Evolutionary conservation across 2,113 vertebrate species (phyloP), one percentile per base, ranked within the genome.

Genomic region (Heptranchias perlo): DNA sequence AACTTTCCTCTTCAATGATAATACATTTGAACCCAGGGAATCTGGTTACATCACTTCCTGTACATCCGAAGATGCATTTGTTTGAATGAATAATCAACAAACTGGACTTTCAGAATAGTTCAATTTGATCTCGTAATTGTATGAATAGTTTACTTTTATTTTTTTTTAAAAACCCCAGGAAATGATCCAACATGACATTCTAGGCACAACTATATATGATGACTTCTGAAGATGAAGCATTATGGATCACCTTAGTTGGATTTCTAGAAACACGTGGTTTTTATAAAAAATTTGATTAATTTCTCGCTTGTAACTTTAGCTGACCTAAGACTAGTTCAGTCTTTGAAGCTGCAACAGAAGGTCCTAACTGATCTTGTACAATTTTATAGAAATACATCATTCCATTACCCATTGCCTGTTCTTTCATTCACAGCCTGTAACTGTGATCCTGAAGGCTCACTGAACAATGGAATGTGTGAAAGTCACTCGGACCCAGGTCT

Each of bases 381-480:
- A 96, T 6, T 49, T 39, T 44, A 91, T 84, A 94, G 49, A 96
- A 94, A 47, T 67, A 65, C 65, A 16, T 16, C 47, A 35, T 25
- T 52, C 8, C 52, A 4, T 31, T 54, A 92, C n/a, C 94, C 87
- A 62, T 96, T n/a, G 58, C 18, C 5, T 52, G 96, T n/a, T 44
- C 89, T 96, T 2, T 96, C 52, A 87, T 95, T 47, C 93, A 28
- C 96, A 99, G 99, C 98, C 0, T 99, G 98, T 96, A 96, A 96
- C 93, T 99, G 99, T 87, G 96, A 98, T 96, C 97, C 97, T 0
- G 97, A 96, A 0, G 98, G 98, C 0, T 97, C 98, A 0, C 0
- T 97, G 58, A 97, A 96, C 0, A 96, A 94, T 0, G 98, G 98
- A 0, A n/a, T 97, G 82, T 99, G 99, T 21, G 97, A 99, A 61